These are phyloP conservation scores for Caradrina kadenii DNA, from an alignment of 2,888 invertebrate genomes.

Conservation along the genomic window DNA sequence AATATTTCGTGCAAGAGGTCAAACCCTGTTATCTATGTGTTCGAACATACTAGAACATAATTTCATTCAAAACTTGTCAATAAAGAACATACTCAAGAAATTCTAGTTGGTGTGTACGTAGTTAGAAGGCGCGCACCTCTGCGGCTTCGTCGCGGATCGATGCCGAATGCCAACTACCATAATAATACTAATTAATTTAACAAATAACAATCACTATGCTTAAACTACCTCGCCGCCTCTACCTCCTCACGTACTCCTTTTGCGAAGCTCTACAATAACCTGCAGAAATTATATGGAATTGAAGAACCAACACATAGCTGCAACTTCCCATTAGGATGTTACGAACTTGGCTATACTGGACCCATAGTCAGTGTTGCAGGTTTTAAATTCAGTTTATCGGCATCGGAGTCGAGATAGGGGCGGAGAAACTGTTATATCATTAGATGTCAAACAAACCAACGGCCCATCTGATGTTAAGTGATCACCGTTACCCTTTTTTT, in stretches of 20 bases:
- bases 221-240: conserved; percentile 7
- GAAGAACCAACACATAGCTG: neutral
- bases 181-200: conserved; percentile 78
- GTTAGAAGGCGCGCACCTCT: conserved; percentile 31
- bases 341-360: too few relatives aligned
- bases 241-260: neutral
- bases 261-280: conserved; percentile 29
- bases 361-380: too few relatives aligned
- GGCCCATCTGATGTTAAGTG: too few relatives aligned
- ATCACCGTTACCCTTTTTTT: too few relatives aligned
- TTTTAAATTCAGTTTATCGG: too few relatives aligned
- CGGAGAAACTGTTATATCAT: too few relatives aligned
- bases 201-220: conserved; percentile 11
- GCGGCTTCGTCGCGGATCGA: conserved; percentile 66
- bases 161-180: conserved; percentile 63
- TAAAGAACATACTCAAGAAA: neutral
- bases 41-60: too few relatives aligned
- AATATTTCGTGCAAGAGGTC: too few relatives aligned
- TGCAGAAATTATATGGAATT: conserved; percentile 5
- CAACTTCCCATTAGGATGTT: neutral
- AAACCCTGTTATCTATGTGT: too few relatives aligned
- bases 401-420: too few relatives aligned
- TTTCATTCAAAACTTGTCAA: neutral
- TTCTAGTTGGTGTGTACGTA: neutral
- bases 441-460: too few relatives aligned